These are phyloP conservation scores for Sebastes taczanowskii DNA, from an alignment of 2,797 vertebrate species.

Conservation along the genomic window DNA sequence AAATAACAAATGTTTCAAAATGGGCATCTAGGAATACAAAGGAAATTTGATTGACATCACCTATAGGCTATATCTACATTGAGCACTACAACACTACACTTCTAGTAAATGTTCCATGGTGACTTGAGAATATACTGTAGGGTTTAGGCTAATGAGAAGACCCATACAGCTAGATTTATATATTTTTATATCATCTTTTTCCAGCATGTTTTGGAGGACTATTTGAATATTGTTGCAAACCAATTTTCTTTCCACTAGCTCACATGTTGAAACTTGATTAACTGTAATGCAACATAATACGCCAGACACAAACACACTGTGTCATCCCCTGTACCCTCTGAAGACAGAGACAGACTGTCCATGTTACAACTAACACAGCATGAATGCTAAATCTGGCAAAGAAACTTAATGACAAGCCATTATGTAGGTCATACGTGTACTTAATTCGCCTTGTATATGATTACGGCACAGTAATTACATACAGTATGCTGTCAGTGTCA, in stretches of 20 bases:
- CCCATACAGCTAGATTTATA: not conserved
- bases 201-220: not conserved
- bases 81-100: not conserved
- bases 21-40: not conserved
- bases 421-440: not conserved
- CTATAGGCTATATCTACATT: not conserved
- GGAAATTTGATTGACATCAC: not conserved
- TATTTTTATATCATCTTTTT: not conserved
- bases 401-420: not conserved
- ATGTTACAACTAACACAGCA: not conserved
- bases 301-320: not conserved
- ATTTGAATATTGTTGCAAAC: not conserved
- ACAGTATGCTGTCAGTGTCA: not conserved
- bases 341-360: not conserved
- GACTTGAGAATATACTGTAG: not conserved
- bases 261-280: conserved; percentile 12
- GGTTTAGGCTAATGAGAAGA: not conserved
- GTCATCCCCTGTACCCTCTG: not conserved
- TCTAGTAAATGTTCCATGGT: not conserved
- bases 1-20: not conserved
- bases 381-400: not conserved
- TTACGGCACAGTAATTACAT: not conserved
- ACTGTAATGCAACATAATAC: not conserved
- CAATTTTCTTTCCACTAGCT: not conserved
- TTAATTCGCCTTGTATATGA: conserved; percentile 5